Percentiles rank a stretch among this genome's conserved stretches.
These are phyloP conservation scores for Meteorus colon DNA, from an alignment of 2,888 invertebrate species.

Conservation along the genomic window DNA sequence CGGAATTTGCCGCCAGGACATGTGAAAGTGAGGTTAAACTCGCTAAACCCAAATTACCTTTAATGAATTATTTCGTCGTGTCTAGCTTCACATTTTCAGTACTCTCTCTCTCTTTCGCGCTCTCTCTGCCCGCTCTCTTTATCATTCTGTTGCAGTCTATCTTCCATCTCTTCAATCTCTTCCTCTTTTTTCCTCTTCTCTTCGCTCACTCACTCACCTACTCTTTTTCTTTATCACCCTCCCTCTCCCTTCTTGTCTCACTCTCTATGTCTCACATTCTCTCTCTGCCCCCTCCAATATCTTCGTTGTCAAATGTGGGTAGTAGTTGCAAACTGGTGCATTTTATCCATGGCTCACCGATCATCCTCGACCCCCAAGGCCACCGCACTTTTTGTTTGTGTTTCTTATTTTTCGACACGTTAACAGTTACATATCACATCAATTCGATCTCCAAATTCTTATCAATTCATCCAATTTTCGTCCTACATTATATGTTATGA, in stretches of 20 bases:
- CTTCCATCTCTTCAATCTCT: constrained; percentile 2
- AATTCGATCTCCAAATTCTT: background rate
- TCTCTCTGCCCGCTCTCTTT: constrained; percentile 26
- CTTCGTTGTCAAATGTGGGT: constrained; percentile 35
- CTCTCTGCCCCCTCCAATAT: constrained; percentile 21
- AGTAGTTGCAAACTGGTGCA: constrained; percentile 36
- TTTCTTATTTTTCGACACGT: constrained; percentile 34
- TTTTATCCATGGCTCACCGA: constrained; percentile 31
- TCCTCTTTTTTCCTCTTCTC: constrained; percentile 11
- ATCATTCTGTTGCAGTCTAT: constrained; percentile 25
- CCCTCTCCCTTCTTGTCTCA: background rate
- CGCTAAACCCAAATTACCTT: background rate
- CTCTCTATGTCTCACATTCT: constrained; percentile 5
- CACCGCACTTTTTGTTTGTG: constrained; percentile 18
- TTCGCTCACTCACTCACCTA: constrained; percentile 20
- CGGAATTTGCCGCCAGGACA: background rate
- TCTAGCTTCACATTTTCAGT: too few relatives aligned
- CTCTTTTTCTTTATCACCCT: background rate
- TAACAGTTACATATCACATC: background rate
- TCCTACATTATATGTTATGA: background rate
- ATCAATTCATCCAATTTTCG: background rate
- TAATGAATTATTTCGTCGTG: background rate
- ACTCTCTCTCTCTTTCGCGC: background rate
- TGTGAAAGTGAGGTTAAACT: background rate
- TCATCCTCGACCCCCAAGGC: constrained; percentile 28